These are phyloP conservation scores for Zaprionus davidi DNA, from an alignment of 1,140 invertebrate genomes.

Conservation along the genomic window DNA sequence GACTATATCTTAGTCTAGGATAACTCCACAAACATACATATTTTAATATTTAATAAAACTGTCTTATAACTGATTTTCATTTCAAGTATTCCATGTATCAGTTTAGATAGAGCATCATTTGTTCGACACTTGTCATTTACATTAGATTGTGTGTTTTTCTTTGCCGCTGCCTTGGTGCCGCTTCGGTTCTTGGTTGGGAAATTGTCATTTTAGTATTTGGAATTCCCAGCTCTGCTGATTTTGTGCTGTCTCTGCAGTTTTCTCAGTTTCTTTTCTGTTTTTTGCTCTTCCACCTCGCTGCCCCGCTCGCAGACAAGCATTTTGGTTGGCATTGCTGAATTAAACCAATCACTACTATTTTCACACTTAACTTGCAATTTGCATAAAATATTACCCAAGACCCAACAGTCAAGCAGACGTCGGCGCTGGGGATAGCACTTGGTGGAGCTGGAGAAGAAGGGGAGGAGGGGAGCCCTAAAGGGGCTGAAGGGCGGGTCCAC, in stretches of 20 bases:
- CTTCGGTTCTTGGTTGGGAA: constrained; percentile 67
- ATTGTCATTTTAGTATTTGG: constrained; percentile 79
- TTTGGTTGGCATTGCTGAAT: constrained; percentile 82
- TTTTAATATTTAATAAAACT: too few relatives aligned
- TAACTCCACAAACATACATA: too few relatives aligned
- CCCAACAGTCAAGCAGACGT: constrained; percentile 75
- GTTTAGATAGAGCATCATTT: constrained; percentile 39
- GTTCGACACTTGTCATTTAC: background rate
- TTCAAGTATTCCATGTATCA: background rate
- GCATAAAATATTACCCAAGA: constrained; percentile 83
- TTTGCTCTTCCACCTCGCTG: constrained; percentile 4
- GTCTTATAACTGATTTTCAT: too few relatives aligned
- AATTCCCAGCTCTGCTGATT: constrained; percentile 74
- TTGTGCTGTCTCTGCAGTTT: constrained; percentile 79
- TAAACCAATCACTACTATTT: constrained; percentile 83
- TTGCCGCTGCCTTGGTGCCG: constrained; percentile 48
- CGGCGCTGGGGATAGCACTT: constrained; percentile 41
- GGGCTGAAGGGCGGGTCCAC: constrained; percentile 12
- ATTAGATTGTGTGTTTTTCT: constrained; percentile 58
- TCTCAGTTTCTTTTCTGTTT: constrained; percentile 36
- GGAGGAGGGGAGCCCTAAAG: constrained; percentile 1
- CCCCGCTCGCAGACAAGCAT: constrained; percentile 48
- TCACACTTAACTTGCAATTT: constrained; percentile 83
- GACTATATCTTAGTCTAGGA: too few relatives aligned
- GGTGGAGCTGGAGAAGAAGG: background rate